Evolutionary conservation across 2,113 vertebrate species (phyloP).

Genomic region (Daboia siamensis): DNA sequence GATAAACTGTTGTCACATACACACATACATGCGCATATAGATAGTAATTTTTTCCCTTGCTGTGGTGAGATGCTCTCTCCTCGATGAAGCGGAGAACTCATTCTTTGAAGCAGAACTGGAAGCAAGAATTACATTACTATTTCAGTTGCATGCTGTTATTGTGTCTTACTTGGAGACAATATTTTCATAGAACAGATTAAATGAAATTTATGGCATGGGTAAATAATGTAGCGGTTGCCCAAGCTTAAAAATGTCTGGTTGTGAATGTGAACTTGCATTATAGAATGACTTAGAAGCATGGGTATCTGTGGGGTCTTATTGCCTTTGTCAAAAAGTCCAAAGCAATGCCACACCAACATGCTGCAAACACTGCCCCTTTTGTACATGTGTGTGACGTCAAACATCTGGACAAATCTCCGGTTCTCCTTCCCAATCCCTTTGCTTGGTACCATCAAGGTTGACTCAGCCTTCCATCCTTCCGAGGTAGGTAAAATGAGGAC

Average conservation of each 20-base stretch:
- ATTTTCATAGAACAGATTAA: constrained; percentile 36
- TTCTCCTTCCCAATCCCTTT: neutral
- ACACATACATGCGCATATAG: constrained; percentile 46
- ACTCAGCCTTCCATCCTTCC: too few relatives aligned
- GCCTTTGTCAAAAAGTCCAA: neutral
- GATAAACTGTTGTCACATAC: constrained; percentile 67
- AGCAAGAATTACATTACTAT: constrained; percentile 8
- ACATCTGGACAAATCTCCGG: neutral
- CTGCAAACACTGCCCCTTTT: neutral
- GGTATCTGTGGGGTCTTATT: neutral
- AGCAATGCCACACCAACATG: neutral
- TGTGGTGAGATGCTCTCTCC: constrained; percentile 45
- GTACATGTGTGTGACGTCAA: neutral
- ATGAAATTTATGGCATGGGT: constrained; percentile 6
- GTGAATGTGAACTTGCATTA: neutral
- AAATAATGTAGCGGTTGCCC: neutral
- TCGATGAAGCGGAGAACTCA: constrained; percentile 43
- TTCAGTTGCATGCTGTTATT: constrained; percentile 8
- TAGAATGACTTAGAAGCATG: neutral
- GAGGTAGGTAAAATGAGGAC: too few relatives aligned
- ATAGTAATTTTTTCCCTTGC: constrained; percentile 27
- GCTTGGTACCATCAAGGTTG: neutral
- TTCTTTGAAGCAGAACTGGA: constrained; percentile 31
- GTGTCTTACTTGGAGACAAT: constrained; percentile 22
- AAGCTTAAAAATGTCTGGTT: neutral